These are phyloP conservation scores for Leptarthrus brevirostris DNA, from an alignment of 2,888 invertebrate genomes.

Conservation along the genomic window DNA sequence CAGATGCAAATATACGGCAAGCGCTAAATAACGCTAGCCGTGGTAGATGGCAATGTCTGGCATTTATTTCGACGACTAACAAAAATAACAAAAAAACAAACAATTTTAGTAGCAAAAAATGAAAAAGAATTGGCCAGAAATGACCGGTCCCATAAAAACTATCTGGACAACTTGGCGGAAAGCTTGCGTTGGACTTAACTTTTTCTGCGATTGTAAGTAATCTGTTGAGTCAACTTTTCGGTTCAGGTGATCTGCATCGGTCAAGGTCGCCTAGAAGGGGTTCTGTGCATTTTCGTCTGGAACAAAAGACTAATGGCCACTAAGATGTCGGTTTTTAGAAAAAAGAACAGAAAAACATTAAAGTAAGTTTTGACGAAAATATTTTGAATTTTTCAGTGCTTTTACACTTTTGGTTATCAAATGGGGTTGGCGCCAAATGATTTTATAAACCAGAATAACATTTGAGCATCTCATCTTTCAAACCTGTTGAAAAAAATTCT, in stretches of 20 bases:
- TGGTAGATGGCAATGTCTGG: background rate
- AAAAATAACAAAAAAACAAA: background rate
- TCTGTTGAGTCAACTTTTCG: conserved; percentile 38
- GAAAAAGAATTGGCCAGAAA: background rate
- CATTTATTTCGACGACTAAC: conserved; percentile 13
- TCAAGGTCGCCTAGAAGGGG: conserved; percentile 31
- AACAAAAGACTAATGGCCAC: conserved; percentile 21
- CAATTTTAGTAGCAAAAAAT: background rate
- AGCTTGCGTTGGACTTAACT: conserved; percentile 9
- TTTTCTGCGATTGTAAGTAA: background rate
- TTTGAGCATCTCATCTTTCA: no score
- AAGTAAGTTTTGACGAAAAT: no score
- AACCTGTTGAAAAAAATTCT: no score
- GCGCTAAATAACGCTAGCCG: conserved; percentile 5
- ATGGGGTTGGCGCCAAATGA: no score
- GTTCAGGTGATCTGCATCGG: conserved; percentile 46
- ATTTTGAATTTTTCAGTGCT: no score
- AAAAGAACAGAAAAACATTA: no score
- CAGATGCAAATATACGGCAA: background rate
- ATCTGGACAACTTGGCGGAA: background rate
- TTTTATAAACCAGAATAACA: no score
- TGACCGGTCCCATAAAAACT: background rate
- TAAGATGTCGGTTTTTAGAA: no score
- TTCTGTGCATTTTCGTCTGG: conserved; percentile 33
- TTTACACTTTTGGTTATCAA: no score